Evolutionary conservation across 2,888 invertebrate species (phyloP).

Genomic region (Meta bourneti): DNA sequence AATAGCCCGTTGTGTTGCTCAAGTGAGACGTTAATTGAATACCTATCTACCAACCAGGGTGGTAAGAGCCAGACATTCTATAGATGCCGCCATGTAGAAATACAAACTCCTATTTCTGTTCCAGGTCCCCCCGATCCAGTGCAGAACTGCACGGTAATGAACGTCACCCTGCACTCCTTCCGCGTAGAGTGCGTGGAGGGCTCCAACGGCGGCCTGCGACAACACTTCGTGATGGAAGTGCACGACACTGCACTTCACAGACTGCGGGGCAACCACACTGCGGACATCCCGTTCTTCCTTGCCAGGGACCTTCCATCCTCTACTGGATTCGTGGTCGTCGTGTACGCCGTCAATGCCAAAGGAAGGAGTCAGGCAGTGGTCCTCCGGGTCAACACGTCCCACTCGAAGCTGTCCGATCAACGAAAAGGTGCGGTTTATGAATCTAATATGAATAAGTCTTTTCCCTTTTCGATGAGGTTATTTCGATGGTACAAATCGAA

Average conservation of each 20-base stretch:
- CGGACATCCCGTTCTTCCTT: conserved; percentile 83
- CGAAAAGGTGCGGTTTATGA: conserved; percentile 68
- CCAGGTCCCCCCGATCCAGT: conserved; percentile 93
- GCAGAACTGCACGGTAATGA: conserved; percentile 92
- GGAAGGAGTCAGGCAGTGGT: conserved; percentile 82
- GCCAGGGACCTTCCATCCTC: conserved; percentile 88
- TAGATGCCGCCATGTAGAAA: too few species aligned
- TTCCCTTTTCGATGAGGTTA: too few species aligned
- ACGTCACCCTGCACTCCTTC: conserved; percentile 91
- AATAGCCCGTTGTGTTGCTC: too few species aligned
- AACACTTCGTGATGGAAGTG: conserved; percentile 91
- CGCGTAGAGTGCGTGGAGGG: conserved; percentile 92
- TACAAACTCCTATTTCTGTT: not conserved
- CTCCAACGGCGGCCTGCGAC: conserved; percentile 93
- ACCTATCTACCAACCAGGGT: too few species aligned
- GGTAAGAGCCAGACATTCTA: too few species aligned
- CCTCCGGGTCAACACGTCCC: conserved; percentile 54
- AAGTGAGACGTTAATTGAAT: too few species aligned
- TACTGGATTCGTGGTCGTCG: conserved; percentile 88
- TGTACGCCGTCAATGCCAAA: conserved; percentile 90
- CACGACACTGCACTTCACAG: conserved; percentile 75
- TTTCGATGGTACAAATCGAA: too few species aligned
- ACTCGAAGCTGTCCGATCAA: conserved; percentile 63
- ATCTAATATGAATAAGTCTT: too few species aligned
- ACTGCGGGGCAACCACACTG: conserved; percentile 73